phyloP scores from a whole-genome alignment of 1,140 invertebrate genomes.

The Drosophila repleta region DNA sequence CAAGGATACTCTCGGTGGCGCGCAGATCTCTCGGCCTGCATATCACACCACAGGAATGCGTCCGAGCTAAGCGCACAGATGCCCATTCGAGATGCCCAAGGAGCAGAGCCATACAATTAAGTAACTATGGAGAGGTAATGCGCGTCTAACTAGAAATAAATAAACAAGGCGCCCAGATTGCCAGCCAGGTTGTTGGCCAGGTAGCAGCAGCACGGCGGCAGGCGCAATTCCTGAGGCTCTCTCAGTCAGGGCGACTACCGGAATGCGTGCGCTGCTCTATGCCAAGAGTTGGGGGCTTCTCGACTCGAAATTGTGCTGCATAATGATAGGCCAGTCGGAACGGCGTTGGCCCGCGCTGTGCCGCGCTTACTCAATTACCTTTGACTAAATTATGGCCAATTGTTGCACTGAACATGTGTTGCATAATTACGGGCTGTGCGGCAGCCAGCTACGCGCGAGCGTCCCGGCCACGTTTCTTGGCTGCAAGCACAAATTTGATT shows the following conservation, averaged over 20 bases:
- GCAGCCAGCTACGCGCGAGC: slow-evolving; percentile 47
- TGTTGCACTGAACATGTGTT: slow-evolving; percentile 79
- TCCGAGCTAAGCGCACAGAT: background rate
- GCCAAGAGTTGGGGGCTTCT: slow-evolving; percentile 4
- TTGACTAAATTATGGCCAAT: slow-evolving; percentile 81
- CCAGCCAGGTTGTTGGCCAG: slow-evolving; percentile 11
- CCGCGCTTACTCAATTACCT: slow-evolving; percentile 74
- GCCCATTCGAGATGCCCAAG: slow-evolving; percentile 2
- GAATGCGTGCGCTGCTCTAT: slow-evolving; percentile 12
- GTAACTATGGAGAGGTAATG: slow-evolving; percentile 69
- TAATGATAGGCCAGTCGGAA: slow-evolving; percentile 65
- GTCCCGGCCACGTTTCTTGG: slow-evolving; percentile 45
- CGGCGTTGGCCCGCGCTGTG: slow-evolving; percentile 56
- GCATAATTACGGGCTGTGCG: slow-evolving; percentile 77
- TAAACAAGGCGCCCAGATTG: slow-evolving; percentile 64
- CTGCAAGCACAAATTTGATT: slow-evolving; percentile 77
- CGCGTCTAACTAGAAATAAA: slow-evolving; percentile 79
- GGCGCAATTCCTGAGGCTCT: background rate
- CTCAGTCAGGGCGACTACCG: slow-evolving; percentile 18
- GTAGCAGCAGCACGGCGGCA: slow-evolving; percentile 21
- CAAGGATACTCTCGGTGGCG: slow-evolving; percentile 53
- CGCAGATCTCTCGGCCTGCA: slow-evolving; percentile 26
- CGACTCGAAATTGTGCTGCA: slow-evolving; percentile 21
- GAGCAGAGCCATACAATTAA: slow-evolving; percentile 67
- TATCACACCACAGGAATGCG: slow-evolving; percentile 51